Evolutionary conservation across 1,140 invertebrate species (phyloP), one percentile per base, ranked within the genome.

Genomic region (Drosophila burlai): DNA sequence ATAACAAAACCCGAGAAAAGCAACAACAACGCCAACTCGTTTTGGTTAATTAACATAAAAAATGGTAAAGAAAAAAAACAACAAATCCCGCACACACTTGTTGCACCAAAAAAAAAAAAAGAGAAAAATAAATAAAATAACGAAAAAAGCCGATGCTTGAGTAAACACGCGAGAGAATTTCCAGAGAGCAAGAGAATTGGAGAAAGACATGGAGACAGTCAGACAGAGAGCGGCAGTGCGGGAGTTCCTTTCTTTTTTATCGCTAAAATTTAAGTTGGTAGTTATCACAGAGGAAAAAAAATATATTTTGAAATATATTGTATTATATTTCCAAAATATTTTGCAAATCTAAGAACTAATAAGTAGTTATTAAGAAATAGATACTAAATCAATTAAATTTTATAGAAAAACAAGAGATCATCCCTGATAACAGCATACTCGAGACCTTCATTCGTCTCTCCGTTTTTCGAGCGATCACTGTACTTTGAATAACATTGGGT

Each of bases 11-110:
- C 67, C 49, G 43, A 77, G 67, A 43, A 66, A 65, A 31, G 21
- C 36, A 74, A 61, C 55, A 49, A 60, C 55, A 64, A 50, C 49
- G 69, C 43, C 77, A 86, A 82, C 76, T 73, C 68, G 76, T 87
- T 86, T 85, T 73, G 72, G 64, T 83, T 80, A 86, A 83, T 87
- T 87, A 83, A 83, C 83, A 89, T 87, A 76, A 87, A 86, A 84
- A 83, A 86, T 84, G 60, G 63, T 73, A 72, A 74, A 73, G 29
- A 21, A 66, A 57, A 52, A 52, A 52, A 11, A 52, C 9, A 68
- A 42, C 69, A 66, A 82, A 49, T 24, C 52, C 55, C 63, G 67
- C 63, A 87, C 67, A 86, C 67, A 86, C 83, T 87, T 89, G 83
- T 83, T 86, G 83, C 80, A 75, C 80, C 42, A 40, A 55, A 59